Conservation (phyloP, 2,797 vertebrate species). For the Dendrocincla tyrannina region DNA sequence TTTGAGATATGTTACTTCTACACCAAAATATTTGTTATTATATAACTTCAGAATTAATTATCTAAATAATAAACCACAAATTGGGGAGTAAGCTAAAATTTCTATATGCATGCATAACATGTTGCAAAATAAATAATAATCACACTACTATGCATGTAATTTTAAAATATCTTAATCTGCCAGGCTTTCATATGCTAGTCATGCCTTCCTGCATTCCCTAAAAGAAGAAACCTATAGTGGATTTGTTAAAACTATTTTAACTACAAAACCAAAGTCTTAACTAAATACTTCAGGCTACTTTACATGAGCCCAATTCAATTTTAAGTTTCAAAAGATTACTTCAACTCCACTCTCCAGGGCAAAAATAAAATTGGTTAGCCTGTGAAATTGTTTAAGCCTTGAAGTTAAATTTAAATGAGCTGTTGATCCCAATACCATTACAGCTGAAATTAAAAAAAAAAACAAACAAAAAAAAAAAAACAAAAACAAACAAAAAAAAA, state of each 20-base stretch:
- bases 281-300: neutral
- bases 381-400: neutral
- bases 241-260: neutral
- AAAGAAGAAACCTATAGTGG: neutral
- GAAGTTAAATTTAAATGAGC: neutral
- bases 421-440: neutral
- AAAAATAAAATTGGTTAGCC: neutral
- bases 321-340: neutral
- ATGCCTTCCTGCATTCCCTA: neutral
- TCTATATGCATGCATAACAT: rapidly evolving
- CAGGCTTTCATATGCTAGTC: neutral
- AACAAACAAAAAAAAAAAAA: too few species aligned
- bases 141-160: neutral
- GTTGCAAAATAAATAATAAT: neutral
- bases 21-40: neutral
- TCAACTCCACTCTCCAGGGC: neutral
- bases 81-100: neutral
- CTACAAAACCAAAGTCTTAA: neutral
- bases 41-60: neutral
- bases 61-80: neutral
- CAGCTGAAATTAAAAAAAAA: neutral
- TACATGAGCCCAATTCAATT: rapidly evolving
- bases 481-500: too few species aligned
- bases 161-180: neutral
- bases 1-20: neutral